Evolutionary conservation across 2,113 vertebrate genomes (phyloP), one percentile per base, ranked within the genome.

Genomic region (Carollia perspicillata): DNA sequence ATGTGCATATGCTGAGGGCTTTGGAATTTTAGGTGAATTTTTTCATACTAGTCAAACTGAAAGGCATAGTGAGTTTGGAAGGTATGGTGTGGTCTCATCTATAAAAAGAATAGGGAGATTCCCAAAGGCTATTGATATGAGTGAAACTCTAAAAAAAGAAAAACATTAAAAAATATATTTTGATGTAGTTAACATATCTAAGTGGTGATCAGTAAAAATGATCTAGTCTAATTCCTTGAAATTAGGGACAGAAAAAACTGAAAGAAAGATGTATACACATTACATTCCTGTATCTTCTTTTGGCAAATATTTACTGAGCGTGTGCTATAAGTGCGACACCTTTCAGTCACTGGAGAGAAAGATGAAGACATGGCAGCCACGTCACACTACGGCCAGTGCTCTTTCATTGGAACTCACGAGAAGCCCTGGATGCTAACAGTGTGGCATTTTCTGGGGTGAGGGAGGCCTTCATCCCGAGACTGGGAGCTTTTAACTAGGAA

Each of bases 21-120:
- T n/a, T 96, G 96, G 92, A 87, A 95, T 90, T 96, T 97, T 97
- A 88, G 96, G 96, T 95, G 47, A 81, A 87, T 90, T 97, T 96
- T 96, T 90, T 63, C 28, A 16, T 33, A 44, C 88, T 84, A 93
- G 90, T 96, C 71, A 97, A 97, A 96, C 40, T 58, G 90, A 95
- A 95, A 97, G 84, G 28, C 84, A 60, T 28, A 37, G 22, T 71
- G 60, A 93, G 77, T 96, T 71, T 71, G 65, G 96, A 91, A 89
- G 74, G 51, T 69, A 51, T 44, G 40, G 77, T 77, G 16, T 72
- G 14, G 30, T 87, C 60, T 97, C 28, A 5, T 37, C 75, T 89
- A 55, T 91, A 85, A 92, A 95, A 95, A 93, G 75, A 53, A 7
- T 10, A 80, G 92, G 95, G 97, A 92, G 84, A 97, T 93, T 95